Percentiles rank a stretch among this genome's conserved stretches.
phyloP scores from a whole-genome alignment of 30 jellyfish, hydroid and myxozoan genomes.

The Nemopilema nomurai region DNA sequence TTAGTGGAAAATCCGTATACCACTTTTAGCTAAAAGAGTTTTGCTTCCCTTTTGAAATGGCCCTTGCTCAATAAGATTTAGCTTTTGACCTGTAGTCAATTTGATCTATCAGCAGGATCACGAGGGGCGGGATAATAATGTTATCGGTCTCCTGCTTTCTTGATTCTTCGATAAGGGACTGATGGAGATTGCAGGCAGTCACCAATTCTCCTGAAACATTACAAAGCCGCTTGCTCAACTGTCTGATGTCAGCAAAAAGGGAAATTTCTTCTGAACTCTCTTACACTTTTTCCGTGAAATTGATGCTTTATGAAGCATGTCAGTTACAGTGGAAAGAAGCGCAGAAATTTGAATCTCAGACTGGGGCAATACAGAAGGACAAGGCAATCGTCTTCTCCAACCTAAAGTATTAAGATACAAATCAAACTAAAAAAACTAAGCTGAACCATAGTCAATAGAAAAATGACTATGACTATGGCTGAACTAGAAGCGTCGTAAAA shows the following conservation, averaged over 20 bases:
- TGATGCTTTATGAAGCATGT: conserved; percentile 2
- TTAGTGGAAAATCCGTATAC: conserved; percentile 11
- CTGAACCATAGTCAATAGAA: too few relatives aligned
- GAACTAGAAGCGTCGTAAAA: neutral
- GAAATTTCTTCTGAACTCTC: conserved; percentile 15
- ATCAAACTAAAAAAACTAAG: neutral
- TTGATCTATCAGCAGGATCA: conserved; percentile 15
- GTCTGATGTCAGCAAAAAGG: conserved; percentile 18
- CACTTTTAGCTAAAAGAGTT: neutral
- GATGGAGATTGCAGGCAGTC: conserved; percentile 1
- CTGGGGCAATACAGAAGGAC: conserved; percentile 28
- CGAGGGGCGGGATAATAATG: conserved; percentile 8
- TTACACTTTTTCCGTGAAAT: neutral
- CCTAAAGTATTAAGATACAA: conserved; percentile 4
- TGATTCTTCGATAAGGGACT: conserved; percentile 5
- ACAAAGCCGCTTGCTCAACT: conserved; percentile 7
- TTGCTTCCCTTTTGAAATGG: conserved; percentile 15
- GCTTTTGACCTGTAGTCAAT: conserved; percentile 3
- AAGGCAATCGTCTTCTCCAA: conserved; percentile 13
- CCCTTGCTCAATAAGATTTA: conserved; percentile 12
- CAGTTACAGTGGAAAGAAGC: conserved; percentile 8
- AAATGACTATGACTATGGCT: too few relatives aligned
- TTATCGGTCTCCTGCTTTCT: conserved; percentile 1
- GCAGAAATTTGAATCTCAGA: conserved; percentile 6
- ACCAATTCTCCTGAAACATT: conserved; percentile 17